These are phyloP conservation scores for Sarcoramphus papa DNA, from an alignment of 2,797 vertebrate genomes.

Conservation along the genomic window DNA sequence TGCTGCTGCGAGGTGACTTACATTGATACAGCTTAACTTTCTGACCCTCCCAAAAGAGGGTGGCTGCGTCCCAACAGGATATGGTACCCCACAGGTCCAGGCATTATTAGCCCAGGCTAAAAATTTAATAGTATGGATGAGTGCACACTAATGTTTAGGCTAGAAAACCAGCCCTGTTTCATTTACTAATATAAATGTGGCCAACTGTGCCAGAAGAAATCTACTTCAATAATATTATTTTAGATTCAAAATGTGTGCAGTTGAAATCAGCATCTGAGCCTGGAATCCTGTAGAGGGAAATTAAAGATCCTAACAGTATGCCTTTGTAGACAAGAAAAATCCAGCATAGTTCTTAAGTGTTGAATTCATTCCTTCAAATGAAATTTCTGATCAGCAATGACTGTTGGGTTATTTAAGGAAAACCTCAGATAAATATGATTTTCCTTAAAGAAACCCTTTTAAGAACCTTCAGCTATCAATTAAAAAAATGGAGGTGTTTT, in stretches of 20 bases:
- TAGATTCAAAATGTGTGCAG: neutral
- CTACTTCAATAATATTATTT: neutral
- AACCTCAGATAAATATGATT: neutral
- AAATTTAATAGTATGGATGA: neutral
- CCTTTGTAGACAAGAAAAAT: neutral
- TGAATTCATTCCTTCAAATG: neutral
- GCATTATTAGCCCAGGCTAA: neutral
- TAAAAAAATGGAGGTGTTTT: neutral
- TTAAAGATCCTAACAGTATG: neutral
- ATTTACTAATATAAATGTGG: neutral
- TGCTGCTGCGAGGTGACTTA: neutral
- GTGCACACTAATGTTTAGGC: neutral
- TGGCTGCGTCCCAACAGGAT: neutral
- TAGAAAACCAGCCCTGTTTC: neutral
- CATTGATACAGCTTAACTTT: neutral
- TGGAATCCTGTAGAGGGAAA: slow-evolving; percentile 6
- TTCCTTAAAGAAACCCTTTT: neutral
- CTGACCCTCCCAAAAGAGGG: neutral
- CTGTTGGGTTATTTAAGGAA: neutral
- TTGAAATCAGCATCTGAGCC: neutral
- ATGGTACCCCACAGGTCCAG: neutral
- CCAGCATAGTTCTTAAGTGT: neutral
- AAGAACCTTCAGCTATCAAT: neutral
- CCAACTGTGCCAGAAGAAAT: neutral
- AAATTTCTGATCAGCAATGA: neutral